Conservation (phyloP, 2,113 vertebrate genomes). For the Antennarius striatus region DNA sequence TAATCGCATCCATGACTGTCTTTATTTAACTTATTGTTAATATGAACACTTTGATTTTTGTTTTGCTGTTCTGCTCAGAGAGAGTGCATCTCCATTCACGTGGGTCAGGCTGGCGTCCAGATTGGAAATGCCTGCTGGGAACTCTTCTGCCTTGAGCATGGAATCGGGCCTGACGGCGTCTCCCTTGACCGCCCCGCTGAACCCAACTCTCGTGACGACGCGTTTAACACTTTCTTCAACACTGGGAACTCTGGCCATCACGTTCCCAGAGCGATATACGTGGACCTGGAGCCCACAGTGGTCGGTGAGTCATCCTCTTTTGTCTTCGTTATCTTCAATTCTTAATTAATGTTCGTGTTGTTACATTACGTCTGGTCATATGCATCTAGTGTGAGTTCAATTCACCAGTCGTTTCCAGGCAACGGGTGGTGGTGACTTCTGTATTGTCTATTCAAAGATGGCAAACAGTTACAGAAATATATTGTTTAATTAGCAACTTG, state of each 20-base stretch:
- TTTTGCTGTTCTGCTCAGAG: conserved; percentile 35
- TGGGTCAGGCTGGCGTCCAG: conserved; percentile 84
- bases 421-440: conserved; percentile 77
- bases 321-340: neutral
- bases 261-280: conserved; percentile 70
- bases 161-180: conserved; percentile 80
- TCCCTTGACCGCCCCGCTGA: conserved; percentile 46
- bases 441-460: conserved; percentile 81
- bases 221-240: conserved; percentile 78
- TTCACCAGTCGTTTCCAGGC: conserved; percentile 80
- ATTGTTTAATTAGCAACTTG: conserved; percentile 59
- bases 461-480: conserved; percentile 78
- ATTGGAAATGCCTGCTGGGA: conserved; percentile 89
- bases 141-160: conserved; percentile 89
- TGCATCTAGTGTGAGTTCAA: conserved; percentile 77
- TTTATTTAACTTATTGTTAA: too few relatives aligned
- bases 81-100: conserved; percentile 71
- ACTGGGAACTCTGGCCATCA: conserved; percentile 70
- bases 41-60: neutral
- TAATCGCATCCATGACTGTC: too few relatives aligned
- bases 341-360: neutral
- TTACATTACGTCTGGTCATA: neutral
- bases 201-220: conserved; percentile 55
- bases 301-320: conserved; percentile 61
- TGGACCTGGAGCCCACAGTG: conserved; percentile 76